Conservation (phyloP, 2,113 vertebrate species). For the Amia ocellicauda region DNA sequence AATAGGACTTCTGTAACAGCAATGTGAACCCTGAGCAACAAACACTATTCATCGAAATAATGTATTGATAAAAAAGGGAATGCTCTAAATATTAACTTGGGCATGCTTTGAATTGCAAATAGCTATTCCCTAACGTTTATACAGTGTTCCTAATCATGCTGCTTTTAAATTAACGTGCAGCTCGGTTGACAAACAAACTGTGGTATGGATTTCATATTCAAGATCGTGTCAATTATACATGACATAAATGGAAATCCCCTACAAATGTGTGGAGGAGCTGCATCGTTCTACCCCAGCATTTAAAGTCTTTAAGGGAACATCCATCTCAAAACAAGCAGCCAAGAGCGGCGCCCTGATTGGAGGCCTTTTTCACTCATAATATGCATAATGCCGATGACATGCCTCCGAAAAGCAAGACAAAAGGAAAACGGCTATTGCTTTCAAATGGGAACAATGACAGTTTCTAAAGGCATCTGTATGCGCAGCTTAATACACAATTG, state of each 20-base stretch:
- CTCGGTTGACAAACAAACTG: not conserved
- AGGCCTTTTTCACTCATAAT: constrained; percentile 37
- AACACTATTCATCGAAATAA: no score
- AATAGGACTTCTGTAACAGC: no score
- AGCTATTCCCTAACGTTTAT: no score
- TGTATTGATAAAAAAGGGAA: no score
- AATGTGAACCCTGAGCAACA: no score
- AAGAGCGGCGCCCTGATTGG: constrained; percentile 28
- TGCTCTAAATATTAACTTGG: no score
- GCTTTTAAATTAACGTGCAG: not conserved
- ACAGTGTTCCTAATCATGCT: not conserved
- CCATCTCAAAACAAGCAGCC: not conserved
- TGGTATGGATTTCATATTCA: no score
- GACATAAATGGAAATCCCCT: constrained; percentile 18
- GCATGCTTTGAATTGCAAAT: no score
- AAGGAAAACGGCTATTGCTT: constrained; percentile 52
- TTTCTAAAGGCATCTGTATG: constrained; percentile 43
- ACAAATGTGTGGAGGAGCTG: constrained; percentile 6
- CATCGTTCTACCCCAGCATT: not conserved
- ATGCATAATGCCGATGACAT: constrained; percentile 69
- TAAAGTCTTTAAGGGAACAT: not conserved
- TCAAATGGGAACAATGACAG: constrained; percentile 45
- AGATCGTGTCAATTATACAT: constrained; percentile 19
- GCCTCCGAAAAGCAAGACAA: constrained; percentile 61
- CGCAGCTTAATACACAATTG: constrained; percentile 24